A percentile compares a stretch with the other conserved stretches of the same genome.
These are phyloP conservation scores for Colistium nudipinnis DNA, from an alignment of 2,113 vertebrate genomes.

Conservation along the genomic window DNA sequence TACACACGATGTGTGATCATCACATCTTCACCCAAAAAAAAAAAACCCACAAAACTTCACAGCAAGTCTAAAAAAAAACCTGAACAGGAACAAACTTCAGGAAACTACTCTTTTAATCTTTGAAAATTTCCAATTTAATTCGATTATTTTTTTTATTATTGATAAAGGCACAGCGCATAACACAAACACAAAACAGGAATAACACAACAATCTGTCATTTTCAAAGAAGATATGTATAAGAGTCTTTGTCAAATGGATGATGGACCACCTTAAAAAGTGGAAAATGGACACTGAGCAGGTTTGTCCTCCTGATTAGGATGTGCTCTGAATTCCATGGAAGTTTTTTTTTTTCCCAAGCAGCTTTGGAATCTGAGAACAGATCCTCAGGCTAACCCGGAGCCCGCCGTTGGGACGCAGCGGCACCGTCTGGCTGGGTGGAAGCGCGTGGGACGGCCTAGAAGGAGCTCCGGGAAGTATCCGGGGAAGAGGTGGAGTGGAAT, in stretches of 20 bases:
- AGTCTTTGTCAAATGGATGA: too few relatives aligned
- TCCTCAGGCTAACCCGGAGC: not conserved
- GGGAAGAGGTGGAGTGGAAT: not conserved
- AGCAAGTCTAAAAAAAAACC: not conserved
- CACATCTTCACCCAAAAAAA: not conserved
- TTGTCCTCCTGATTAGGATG: not conserved
- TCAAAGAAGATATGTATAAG: too few relatives aligned
- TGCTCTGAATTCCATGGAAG: not conserved
- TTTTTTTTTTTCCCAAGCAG: not conserved
- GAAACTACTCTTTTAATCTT: not conserved
- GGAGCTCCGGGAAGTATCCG: not conserved
- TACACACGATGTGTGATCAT: not conserved
- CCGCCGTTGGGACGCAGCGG: not conserved
- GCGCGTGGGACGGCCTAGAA: not conserved
- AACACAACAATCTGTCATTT: too few relatives aligned
- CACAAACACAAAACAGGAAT: too few relatives aligned
- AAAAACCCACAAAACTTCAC: not conserved
- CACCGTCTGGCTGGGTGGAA: conserved; percentile 12
- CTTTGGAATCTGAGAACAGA: not conserved
- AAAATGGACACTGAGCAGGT: too few relatives aligned
- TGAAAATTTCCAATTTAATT: not conserved
- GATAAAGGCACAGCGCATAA: too few relatives aligned
- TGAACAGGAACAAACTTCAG: too few relatives aligned
- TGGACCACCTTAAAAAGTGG: too few relatives aligned
- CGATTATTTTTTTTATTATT: too few relatives aligned